Base-by-base conservation (phyloP, 2,888 invertebrate genomes). In the Eucera pruinosa region DNA sequence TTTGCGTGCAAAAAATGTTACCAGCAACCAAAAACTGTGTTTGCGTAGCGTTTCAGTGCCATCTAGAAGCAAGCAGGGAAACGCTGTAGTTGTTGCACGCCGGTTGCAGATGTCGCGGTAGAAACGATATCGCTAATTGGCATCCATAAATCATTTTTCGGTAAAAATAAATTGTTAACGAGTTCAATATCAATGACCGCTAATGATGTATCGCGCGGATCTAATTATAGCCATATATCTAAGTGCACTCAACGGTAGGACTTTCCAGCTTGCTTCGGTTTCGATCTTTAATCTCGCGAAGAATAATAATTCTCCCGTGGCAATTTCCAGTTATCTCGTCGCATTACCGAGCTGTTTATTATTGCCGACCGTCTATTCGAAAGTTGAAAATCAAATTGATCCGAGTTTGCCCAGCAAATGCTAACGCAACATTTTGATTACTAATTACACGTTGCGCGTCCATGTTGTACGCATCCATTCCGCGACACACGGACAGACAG, bases 361-460 rank as follows among this genome's bases (percentile, higher is more conserved):
- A 15, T 20, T 15, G 4, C 20, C 20, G 20, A 2, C 5, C 41
- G 58, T 30, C 39, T 18, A 54, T 39, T n/a, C 23, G 43, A 33
- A 70, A 70, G 39, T 27, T 45, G 18, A 41, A 41, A 47, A 60
- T 30, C 57, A 13, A 65, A 43, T 67, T 18, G 25, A 57, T 62
- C n/a, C 52, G 20, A 39, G 18, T 27, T 15, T 18, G 23, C 5
- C 54, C 25, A 33, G 13, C 45, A 66, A 82, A 82, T 67, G 57
- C 57, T 75, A 82, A 78, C 68, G 73, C 69, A 86, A 83, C 86
- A 86, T 84, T 83, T n/a, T n/a, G n/a, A n/a, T n/a, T n/a, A n/a
- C n/a, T n/a, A n/a, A n/a, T n/a, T n/a, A n/a, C n/a, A n/a, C n/a
- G n/a, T n/a, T n/a, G n/a, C n/a, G n/a, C n/a, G n/a, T n/a, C n/a